Evolutionary conservation across 1,140 invertebrate species (phyloP), one percentile per base, ranked within the genome.

Genomic region (Solenopsis fugax): DNA sequence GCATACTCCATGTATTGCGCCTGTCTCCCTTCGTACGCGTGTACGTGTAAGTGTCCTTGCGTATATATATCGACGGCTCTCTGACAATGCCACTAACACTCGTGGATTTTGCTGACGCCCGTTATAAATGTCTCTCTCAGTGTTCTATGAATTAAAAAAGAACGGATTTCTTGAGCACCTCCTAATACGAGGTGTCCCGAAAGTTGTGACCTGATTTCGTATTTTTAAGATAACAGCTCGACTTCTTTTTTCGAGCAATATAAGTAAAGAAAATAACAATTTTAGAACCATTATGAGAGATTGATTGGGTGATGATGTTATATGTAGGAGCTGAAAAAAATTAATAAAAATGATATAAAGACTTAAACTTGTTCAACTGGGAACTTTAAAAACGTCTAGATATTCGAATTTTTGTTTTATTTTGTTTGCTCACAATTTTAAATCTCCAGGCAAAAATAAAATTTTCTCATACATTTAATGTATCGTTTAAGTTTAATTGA

Each of bases 51-150:
- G 50, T 56, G 21, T 76, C 16, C 60, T 41, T 13, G 62, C 13
- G n/a, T 85, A 34, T 65, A 34, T 65, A 41, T 41, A 67, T 85
- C 73, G 48, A 48, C 50, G 37, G 29, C 73, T 48, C 50, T 41
- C 21, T 12, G 48, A 85, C 84, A 85, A 85, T 85, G 65, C 60
- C 73, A 85, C 72, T 24, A 78, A 78, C 48, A 85, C 84, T 85
- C 73, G 73, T 24, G 16, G 34, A 76, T 85, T 80, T 67, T 56
- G 80, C 80, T 84, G 80, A 84, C 80, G 80, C 80, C 69, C 56
- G 80, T 84, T 84, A 84, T 84, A 84, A 84, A 84, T 84, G 80
- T 84, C 84, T 64, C 78, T 50, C 75, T 12, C 45, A 54, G 45
- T 50, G 13, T 80, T n/a, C 73, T 80, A 65, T 52, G 82, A 77